Percentiles rank a stretch among this genome's conserved stretches.
Evolutionary conservation across 2,888 invertebrate species (phyloP).

Genomic region (Trichopria drosophilae): DNA sequence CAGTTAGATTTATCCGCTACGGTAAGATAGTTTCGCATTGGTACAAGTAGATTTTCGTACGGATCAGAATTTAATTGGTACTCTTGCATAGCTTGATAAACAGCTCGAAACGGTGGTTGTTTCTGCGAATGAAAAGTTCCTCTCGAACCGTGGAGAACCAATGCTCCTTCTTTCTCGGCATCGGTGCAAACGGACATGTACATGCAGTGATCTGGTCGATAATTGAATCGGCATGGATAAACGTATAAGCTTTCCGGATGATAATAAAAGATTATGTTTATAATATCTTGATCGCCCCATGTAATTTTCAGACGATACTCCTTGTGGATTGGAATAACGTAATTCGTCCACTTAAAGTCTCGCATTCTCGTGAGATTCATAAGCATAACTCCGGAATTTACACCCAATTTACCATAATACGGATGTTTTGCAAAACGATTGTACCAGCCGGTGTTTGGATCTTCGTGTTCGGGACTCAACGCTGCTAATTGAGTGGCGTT

Average conservation of each 20-base stretch:
- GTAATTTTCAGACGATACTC: slow-evolving; percentile 85
- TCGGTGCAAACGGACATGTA: slow-evolving; percentile 84
- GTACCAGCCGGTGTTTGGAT: slow-evolving; percentile 93
- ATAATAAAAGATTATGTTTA: slow-evolving; percentile 86
- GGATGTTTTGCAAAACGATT: slow-evolving; percentile 94
- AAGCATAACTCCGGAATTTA: slow-evolving; percentile 96
- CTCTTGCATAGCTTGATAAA: slow-evolving; percentile 69
- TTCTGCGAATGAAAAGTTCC: slow-evolving; percentile 83
- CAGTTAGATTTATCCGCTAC: slow-evolving; percentile 65
- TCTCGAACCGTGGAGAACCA: slow-evolving; percentile 85
- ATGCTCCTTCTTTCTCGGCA: slow-evolving; percentile 74
- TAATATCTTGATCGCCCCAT: slow-evolving; percentile 97
- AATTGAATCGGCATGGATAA: slow-evolving; percentile 87
- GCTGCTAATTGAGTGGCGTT: slow-evolving; percentile 86
- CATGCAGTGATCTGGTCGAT: slow-evolving; percentile 94
- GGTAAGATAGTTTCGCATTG: slow-evolving; percentile 63
- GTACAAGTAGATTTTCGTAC: slow-evolving; percentile 65
- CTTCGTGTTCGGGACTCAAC: slow-evolving; percentile 86
- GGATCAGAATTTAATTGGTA: slow-evolving; percentile 71
- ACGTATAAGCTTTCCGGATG: slow-evolving; percentile 79
- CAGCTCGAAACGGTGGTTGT: slow-evolving; percentile 79
- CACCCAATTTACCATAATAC: slow-evolving; percentile 84
- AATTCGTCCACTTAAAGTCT: slow-evolving; percentile 80
- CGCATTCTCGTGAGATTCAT: slow-evolving; percentile 95
- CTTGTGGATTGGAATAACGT: slow-evolving; percentile 81